These are phyloP conservation scores for Gallirallus australis DNA, from an alignment of 2,797 vertebrate species.

Conservation along the genomic window DNA sequence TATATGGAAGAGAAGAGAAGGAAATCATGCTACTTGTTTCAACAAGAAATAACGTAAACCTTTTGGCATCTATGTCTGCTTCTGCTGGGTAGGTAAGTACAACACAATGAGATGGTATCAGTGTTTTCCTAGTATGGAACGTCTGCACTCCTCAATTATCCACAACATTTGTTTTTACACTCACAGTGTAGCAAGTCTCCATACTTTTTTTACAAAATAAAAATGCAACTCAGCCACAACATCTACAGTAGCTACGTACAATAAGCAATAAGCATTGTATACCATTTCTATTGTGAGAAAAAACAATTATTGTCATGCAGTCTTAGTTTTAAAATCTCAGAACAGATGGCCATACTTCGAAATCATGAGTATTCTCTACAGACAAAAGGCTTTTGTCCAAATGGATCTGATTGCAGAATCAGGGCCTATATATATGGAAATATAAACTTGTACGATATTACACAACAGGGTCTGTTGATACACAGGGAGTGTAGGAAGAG, in stretches of 20 bases:
- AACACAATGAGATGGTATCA: neutral
- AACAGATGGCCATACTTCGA: conserved; percentile 51
- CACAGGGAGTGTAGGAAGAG: neutral
- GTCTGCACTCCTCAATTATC: neutral
- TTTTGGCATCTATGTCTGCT: neutral
- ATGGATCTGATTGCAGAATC: conserved; percentile 47
- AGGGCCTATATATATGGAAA: conserved; percentile 59
- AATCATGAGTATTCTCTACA: conserved; percentile 57
- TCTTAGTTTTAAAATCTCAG: conserved; percentile 42
- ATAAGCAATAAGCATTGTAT: conserved; percentile 28
- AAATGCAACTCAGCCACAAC: neutral
- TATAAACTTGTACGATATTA: conserved; percentile 14
- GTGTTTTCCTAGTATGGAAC: neutral
- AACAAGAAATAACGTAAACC: neutral
- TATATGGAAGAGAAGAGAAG: neutral
- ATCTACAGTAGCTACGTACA: neutral
- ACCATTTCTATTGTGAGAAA: conserved; percentile 3
- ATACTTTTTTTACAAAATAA: neutral
- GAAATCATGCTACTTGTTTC: neutral
- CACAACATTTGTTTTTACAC: neutral
- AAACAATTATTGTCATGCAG: neutral
- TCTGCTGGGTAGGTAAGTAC: neutral
- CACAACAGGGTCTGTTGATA: neutral
- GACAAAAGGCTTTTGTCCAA: conserved; percentile 64
- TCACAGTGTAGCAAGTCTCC: neutral